These are phyloP conservation scores for Dermolepida albohirtum DNA, from an alignment of 2,888 invertebrate species.

Conservation along the genomic window DNA sequence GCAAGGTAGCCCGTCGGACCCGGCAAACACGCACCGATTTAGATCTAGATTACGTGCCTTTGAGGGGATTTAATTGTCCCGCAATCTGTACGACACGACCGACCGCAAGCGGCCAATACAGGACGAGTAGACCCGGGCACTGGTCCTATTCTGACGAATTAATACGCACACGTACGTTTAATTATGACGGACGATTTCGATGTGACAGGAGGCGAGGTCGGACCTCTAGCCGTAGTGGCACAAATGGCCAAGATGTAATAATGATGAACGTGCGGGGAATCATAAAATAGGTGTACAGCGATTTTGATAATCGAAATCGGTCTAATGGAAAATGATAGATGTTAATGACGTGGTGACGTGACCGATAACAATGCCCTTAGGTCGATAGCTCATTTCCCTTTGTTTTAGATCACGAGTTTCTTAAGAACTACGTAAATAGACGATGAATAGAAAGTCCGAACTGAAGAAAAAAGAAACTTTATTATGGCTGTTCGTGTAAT, in stretches of 20 bases:
- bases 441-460: too few species aligned
- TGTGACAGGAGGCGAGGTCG: not conserved
- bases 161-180: conserved; percentile 29
- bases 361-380: conserved; percentile 11
- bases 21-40: conserved; percentile 22
- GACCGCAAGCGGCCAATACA: conserved; percentile 6
- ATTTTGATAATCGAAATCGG: conserved; percentile 19
- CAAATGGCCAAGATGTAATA: conserved; percentile 25
- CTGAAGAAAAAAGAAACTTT: too few species aligned
- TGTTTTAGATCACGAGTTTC: too few species aligned
- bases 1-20: too few species aligned
- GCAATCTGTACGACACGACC: conserved; percentile 25
- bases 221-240: not conserved
- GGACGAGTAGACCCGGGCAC: not conserved
- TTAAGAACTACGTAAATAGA: too few species aligned
- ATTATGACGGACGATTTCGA: conserved; percentile 30
- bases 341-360: conserved; percentile 27
- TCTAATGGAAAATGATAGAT: conserved; percentile 17
- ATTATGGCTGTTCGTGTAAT: too few species aligned
- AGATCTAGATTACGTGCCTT: conserved; percentile 27
- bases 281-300: conserved; percentile 11
- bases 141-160: conserved; percentile 13
- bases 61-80: conserved; percentile 31
- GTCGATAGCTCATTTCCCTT: too few species aligned
- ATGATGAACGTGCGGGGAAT: conserved; percentile 17